Base-by-base conservation (phyloP, 2,113 vertebrate species). In the Sturnus vulgaris region DNA sequence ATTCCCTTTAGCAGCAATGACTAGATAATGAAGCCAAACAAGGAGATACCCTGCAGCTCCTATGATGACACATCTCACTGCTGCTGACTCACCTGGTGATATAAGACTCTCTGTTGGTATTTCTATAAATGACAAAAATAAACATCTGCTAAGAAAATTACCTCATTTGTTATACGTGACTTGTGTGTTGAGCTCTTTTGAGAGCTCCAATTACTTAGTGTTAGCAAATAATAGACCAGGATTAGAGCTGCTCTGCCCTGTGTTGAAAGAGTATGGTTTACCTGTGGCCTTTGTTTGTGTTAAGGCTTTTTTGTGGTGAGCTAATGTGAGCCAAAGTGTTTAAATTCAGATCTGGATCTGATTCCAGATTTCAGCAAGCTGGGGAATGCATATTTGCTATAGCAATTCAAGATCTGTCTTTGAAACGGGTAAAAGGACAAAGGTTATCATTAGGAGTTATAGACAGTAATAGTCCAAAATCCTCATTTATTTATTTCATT, bases 41-140 rank as follows among this genome's bases (percentile, higher is more conserved):
- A 95, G 96, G 89, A 96, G 82, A 90, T 96, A 77, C 90, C 68
- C 88, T 94, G 91, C 94, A 31, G 72, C 49, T 97, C 93, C 72
- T 86, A 59, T 63, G 92, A 96, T 97, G 97, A 98, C 96, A 97
- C 95, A 97, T 92, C 93, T 96, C 82, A 85, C 75, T 95, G 70
- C 63, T 39, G 57, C 91, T 98, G 97, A 97, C 89, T 98, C 96
- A 95, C 73, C 76, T 64, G 44, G 63, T 95, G 86, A 92, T 86
- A 86, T 70, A 93, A 90, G 79, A 75, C 76, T 68, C 80, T 91
- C 60, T 90, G 93, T 83, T 88, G 49, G 42, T 84, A 81, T 53
- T 94, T 88, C 79, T 81, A 47, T 71, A 78, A 84, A 86, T 49
- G 88, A 82, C 55, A 96, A 84, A 97, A 95, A 63, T 73, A 95